A percentile compares a stretch with the other conserved stretches of the same genome.
phyloP scores from a whole-genome alignment of 1,140 invertebrate species.

The Mercenaria mercenaria region DNA sequence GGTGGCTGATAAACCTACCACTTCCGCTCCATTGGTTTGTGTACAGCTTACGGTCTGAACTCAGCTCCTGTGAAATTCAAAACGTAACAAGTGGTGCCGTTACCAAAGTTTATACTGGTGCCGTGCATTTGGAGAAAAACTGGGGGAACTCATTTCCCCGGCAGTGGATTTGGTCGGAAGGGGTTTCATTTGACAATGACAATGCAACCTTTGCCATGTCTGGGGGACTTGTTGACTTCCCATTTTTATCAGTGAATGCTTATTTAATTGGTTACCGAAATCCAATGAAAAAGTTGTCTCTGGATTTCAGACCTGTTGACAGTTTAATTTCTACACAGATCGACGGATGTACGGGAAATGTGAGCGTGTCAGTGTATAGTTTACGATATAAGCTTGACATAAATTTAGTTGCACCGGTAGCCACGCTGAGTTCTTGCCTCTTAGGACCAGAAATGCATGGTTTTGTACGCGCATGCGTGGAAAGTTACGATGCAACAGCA shows the following conservation, averaged over 20 bases:
- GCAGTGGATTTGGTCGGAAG: constrained; percentile 79
- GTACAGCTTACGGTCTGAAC: constrained; percentile 75
- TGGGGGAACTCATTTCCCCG: constrained; percentile 79
- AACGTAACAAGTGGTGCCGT: constrained; percentile 50
- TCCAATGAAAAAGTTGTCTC: constrained; percentile 60
- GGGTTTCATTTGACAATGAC: constrained; percentile 52
- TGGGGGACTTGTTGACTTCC: constrained; percentile 73
- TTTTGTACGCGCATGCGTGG: constrained; percentile 73
- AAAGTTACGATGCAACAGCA: constrained; percentile 74
- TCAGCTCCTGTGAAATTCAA: constrained; percentile 64
- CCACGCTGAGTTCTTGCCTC: constrained; percentile 74
- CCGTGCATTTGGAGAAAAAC: constrained; percentile 80
- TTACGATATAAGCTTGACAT: constrained; percentile 63
- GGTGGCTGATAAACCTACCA: constrained; percentile 75
- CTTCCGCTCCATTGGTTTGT: constrained; percentile 81
- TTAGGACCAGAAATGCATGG: constrained; percentile 73
- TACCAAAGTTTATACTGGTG: constrained; percentile 40
- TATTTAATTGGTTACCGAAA: constrained; percentile 78
- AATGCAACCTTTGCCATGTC: constrained; percentile 71
- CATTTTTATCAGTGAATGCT: constrained; percentile 62
- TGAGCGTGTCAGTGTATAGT: constrained; percentile 66
- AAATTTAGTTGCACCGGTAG: constrained; percentile 13
- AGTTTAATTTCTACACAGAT: constrained; percentile 50
- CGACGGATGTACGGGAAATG: constrained; percentile 73
- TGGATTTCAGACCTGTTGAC: constrained; percentile 76